Evolutionary conservation across 2,113 vertebrate species (phyloP).

Genomic region (Formicarius rufipectus): DNA sequence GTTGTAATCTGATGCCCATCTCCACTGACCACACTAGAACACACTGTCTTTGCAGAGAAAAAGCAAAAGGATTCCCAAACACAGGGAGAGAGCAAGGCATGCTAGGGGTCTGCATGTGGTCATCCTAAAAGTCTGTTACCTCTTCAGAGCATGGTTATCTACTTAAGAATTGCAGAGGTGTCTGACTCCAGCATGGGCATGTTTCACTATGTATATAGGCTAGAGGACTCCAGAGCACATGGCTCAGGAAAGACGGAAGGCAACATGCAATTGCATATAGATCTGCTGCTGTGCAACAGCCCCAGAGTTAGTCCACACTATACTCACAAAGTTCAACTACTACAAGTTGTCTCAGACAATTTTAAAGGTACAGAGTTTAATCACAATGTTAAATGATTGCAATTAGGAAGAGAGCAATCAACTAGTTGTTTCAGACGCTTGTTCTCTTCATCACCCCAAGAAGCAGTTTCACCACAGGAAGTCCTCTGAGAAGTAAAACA

Average conservation of each 20-base stretch:
- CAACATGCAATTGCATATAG: fast-evolving
- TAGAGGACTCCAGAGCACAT: neutral
- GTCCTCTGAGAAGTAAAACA: neutral
- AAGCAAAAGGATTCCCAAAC: neutral
- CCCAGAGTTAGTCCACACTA: neutral
- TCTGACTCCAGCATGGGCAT: neutral
- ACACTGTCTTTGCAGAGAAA: neutral
- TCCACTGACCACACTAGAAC: neutral
- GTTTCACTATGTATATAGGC: neutral
- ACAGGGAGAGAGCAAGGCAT: neutral
- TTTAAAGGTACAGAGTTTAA: neutral
- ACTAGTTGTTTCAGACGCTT: neutral
- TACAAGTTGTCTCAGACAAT: neutral
- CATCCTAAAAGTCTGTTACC: neutral
- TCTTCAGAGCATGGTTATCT: fast-evolving
- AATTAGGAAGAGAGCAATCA: neutral
- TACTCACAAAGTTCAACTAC: neutral
- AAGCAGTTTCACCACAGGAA: neutral
- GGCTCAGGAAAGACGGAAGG: neutral
- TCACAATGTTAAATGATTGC: neutral
- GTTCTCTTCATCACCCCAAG: neutral
- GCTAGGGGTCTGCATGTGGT: too few relatives aligned
- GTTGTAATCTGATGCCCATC: neutral
- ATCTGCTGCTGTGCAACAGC: neutral
- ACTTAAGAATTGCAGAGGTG: neutral